Base-by-base conservation (phyloP, 2,113 vertebrate species). In the Trichechus manatus region DNA sequence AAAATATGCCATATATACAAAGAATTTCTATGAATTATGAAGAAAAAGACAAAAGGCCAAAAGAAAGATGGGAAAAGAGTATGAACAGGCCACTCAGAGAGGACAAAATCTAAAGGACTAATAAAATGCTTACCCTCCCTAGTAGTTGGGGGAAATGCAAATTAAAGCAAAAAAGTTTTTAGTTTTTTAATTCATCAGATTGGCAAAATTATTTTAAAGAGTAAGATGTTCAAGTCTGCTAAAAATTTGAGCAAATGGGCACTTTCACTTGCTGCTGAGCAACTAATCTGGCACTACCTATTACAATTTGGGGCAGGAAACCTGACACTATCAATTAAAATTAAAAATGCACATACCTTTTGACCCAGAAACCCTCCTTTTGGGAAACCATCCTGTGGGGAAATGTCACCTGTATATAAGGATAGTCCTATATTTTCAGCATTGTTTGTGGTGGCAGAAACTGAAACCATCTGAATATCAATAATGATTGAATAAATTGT, bases 161-260 rank as follows among this genome's bases (percentile, higher is more conserved):
- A 90, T 95, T 92, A 90, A 94, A 94, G 47, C 77, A 95, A 95
- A 96, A n/a, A 83, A 72, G 50, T 84, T 89, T 96, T 93, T 75
- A 89, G 83, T 81, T 78, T 79, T 85, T 94, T 88, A 87, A 87
- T 92, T 86, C 11, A n/a, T 91, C n/a, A 83, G 33, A 81, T 59
- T 93, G 68, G 31, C 23, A 39, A 47, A 20, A 33, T 80, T 0
- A 50, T 33, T 78, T 70, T 19, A 53, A 53, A 96, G 36, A 75
- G n/a, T 89, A 23, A 94, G 93, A 75, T 93, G 79, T 89, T 92
- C 44, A 31, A 7, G 15, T 80, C 53, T 95, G 79, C 70, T 96
- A 90, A 92, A 91, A 77, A 53, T 42, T 39, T 79, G 61, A 93
- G 92, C 42, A 94, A 94, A 78, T 29, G 10, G 7, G 2, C 53